Conservation (phyloP, 2,797 vertebrate genomes). For the Adrianichthys oophorus region DNA sequence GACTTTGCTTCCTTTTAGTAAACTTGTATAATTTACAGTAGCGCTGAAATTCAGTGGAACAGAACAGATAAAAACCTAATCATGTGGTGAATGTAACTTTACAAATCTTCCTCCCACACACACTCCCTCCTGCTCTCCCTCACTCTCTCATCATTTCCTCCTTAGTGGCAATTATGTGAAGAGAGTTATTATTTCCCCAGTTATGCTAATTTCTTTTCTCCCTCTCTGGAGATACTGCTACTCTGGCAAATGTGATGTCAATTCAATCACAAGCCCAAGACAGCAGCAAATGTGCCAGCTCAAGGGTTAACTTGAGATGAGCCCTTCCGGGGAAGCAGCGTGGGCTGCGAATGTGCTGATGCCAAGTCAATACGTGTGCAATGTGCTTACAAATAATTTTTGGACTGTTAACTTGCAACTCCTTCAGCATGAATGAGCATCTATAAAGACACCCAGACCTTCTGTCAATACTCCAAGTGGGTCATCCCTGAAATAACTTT, state of each 20-base stretch:
- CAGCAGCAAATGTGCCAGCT: constrained; percentile 12
- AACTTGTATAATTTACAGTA: not conserved
- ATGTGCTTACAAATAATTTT: constrained; percentile 16
- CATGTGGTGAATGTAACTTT: constrained; percentile 21
- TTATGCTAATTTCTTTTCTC: constrained; percentile 63
- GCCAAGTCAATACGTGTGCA: constrained; percentile 21
- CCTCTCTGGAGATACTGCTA: constrained; percentile 37
- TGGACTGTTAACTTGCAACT: constrained; percentile 8
- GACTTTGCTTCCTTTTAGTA: not conserved
- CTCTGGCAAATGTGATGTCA: constrained; percentile 46
- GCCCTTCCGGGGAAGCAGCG: constrained; percentile 36
- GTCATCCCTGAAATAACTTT: constrained; percentile 1
- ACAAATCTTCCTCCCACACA: constrained; percentile 6
- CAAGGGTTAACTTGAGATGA: constrained; percentile 41
- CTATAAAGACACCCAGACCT: constrained; percentile 12
- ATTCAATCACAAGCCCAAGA: constrained; percentile 45
- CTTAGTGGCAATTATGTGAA: constrained; percentile 50
- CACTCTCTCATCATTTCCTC: constrained; percentile 54
- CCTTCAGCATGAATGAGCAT: not conserved
- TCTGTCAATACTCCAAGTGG: not conserved
- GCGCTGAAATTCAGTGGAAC: constrained; percentile 7
- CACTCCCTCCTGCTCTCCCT: constrained; percentile 7
- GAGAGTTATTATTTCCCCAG: constrained; percentile 58
- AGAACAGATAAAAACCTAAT: constrained; percentile 23
- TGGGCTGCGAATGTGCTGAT: constrained; percentile 51